Evolutionary conservation across 2,797 vertebrate genomes (phyloP).

Genomic region (Serranus cabrilla): DNA sequence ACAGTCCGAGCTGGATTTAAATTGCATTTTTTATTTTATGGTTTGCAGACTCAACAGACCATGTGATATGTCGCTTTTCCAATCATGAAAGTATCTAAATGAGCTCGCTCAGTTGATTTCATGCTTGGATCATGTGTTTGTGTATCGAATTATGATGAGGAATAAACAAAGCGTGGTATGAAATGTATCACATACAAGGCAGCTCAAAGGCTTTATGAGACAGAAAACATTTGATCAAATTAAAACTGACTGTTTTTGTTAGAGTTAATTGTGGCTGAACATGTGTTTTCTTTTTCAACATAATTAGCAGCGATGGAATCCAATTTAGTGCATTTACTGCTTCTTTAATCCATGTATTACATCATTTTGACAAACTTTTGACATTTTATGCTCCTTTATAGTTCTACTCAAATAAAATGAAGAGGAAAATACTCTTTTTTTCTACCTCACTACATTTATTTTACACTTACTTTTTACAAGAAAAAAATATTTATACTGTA

Average conservation of each 20-base stretch:
- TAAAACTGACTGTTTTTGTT: background rate
- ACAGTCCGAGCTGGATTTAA: conserved; percentile 14
- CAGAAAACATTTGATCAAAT: conserved; percentile 2
- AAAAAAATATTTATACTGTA: no score
- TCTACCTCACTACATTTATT: no score
- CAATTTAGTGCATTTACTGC: no score
- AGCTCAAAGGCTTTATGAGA: background rate
- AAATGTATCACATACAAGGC: background rate
- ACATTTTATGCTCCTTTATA: no score
- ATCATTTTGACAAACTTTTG: no score
- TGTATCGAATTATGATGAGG: conserved; percentile 27
- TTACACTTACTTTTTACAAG: no score
- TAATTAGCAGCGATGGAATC: no score
- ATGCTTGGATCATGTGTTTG: conserved; percentile 24
- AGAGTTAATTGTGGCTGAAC: no score
- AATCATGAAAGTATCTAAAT: conserved; percentile 48
- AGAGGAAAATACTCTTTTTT: no score
- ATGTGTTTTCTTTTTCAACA: no score
- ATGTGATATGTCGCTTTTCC: conserved; percentile 55
- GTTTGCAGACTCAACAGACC: conserved; percentile 56
- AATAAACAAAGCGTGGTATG: conserved; percentile 39
- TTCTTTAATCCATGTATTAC: no score
- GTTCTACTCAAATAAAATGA: no score
- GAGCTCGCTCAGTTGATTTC: conserved; percentile 37
- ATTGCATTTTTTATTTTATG: conserved; percentile 36